phyloP scores from a whole-genome alignment of 2,797 vertebrate species.

The Tangara arthus region DNA sequence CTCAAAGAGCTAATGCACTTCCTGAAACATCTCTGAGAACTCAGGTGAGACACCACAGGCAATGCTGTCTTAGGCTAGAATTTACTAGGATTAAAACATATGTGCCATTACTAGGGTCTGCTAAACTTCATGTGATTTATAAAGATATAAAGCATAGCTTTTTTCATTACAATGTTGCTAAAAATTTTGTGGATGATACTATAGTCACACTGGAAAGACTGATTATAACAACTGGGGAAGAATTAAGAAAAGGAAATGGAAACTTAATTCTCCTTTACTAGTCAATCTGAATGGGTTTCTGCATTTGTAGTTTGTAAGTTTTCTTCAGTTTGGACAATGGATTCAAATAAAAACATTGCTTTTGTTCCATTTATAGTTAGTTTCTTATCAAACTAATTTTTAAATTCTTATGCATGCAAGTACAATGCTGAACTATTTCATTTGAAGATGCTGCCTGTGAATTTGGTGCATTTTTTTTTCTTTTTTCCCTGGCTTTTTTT shows the following conservation, averaged over 20 bases:
- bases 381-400: not conserved
- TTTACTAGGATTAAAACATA: slow-evolving; percentile 61
- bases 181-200: slow-evolving; percentile 68
- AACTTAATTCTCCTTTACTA: not conserved
- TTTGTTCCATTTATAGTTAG: not conserved
- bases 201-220: slow-evolving; percentile 42
- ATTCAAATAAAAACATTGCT: not conserved
- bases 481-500: not conserved
- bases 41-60: slow-evolving; percentile 31
- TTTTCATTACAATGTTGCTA: slow-evolving; percentile 68
- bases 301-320: not conserved
- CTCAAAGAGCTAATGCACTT: not conserved
- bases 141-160: slow-evolving; percentile 70
- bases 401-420: not conserved
- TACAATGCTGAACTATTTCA: not conserved
- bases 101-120: slow-evolving; percentile 44
- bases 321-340: not conserved
- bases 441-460: not conserved
- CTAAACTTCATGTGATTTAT: slow-evolving; percentile 66
- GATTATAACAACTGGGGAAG: slow-evolving; percentile 9
- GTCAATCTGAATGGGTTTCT: not conserved
- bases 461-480: not conserved
- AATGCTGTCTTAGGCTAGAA: slow-evolving; percentile 50
- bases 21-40: not conserved
- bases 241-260: slow-evolving; percentile 22